Conservation (phyloP, 2,797 vertebrate genomes). For the Dendrocincla tyrannina region DNA sequence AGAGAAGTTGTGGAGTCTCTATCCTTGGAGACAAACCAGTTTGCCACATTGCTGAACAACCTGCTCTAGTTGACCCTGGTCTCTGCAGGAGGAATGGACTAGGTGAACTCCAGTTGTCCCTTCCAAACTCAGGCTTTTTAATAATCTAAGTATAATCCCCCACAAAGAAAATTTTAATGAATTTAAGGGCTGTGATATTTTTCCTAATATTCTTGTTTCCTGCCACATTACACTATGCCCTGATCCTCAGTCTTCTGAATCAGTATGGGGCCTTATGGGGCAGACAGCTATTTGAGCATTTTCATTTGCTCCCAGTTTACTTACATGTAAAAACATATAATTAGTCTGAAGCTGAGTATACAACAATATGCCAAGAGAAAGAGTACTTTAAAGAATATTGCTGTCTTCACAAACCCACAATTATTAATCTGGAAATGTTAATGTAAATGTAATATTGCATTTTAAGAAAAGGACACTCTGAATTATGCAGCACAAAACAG, state of each 20-base stretch:
- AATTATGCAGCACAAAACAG: background rate
- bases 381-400: background rate
- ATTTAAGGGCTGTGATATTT: background rate
- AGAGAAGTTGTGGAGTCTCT: background rate
- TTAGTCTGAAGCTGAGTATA: background rate
- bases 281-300: background rate
- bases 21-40: background rate
- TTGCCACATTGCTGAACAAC: background rate
- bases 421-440: background rate
- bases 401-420: background rate
- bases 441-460: background rate
- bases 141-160: background rate
- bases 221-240: fast-evolving
- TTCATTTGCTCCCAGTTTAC: background rate
- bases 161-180: background rate
- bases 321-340: background rate
- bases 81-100: background rate
- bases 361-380: background rate
- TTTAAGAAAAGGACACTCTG: background rate
- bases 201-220: background rate
- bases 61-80: background rate
- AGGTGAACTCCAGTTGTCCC: background rate
- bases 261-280: background rate
- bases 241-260: background rate
- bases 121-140: background rate